Percentiles rank a stretch among this genome's conserved stretches.
phyloP scores from a whole-genome alignment of 2,888 invertebrate genomes.

The Priocnemis perturbator region DNA sequence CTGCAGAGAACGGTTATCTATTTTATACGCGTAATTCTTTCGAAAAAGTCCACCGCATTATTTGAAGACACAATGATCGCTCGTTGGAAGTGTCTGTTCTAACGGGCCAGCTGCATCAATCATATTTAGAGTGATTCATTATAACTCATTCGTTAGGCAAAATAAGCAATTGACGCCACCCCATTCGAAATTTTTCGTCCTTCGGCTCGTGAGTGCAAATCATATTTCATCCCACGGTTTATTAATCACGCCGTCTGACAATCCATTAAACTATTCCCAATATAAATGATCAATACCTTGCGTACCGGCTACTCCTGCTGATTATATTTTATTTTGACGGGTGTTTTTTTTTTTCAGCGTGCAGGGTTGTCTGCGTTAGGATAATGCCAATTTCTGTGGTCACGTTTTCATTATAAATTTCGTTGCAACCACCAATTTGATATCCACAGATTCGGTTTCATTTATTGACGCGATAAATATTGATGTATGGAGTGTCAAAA shows the following conservation, averaged over 20 bases:
- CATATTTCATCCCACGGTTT: conserved; percentile 53
- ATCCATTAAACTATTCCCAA: conserved; percentile 36
- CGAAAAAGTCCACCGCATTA: no score
- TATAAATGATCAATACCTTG: conserved; percentile 38
- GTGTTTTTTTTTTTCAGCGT: background rate
- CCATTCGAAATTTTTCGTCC: conserved; percentile 31
- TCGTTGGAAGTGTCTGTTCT: background rate
- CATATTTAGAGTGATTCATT: conserved; percentile 56
- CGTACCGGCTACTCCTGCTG: conserved; percentile 29
- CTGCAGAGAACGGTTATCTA: conserved; percentile 13
- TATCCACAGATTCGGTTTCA: no score
- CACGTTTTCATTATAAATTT: background rate
- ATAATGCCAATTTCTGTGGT: background rate
- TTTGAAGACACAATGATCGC: background rate
- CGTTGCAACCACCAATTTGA: no score
- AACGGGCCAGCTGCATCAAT: conserved; percentile 45
- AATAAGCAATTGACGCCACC: conserved; percentile 55
- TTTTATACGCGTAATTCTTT: background rate
- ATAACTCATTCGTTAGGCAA: conserved; percentile 34
- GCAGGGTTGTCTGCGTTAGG: background rate
- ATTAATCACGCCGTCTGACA: conserved; percentile 44
- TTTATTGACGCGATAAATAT: no score
- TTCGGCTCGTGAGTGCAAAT: conserved; percentile 41
- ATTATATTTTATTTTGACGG: background rate
- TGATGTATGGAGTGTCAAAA: no score